These are phyloP conservation scores for Micoletzkya japonica DNA, from an alignment of 2,888 invertebrate species.

Conservation along the genomic window DNA sequence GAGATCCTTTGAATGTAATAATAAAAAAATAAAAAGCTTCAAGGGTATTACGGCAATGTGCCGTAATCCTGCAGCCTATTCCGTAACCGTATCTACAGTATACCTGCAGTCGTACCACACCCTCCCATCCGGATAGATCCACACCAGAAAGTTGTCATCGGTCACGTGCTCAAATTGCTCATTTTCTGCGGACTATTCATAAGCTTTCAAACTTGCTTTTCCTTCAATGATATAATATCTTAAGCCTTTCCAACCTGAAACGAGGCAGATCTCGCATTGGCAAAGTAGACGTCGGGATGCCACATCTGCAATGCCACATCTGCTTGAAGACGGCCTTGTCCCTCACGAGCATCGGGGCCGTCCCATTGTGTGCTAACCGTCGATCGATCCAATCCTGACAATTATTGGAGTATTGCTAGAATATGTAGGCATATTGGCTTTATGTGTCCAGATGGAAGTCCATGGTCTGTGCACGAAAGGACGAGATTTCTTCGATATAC, in stretches of 20 bases:
- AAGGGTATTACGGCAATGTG: too few relatives aligned
- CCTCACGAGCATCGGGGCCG: slow-evolving; percentile 56
- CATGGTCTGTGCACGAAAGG: slow-evolving; percentile 63
- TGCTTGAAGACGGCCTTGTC: slow-evolving; percentile 53
- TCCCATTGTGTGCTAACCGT: slow-evolving; percentile 55
- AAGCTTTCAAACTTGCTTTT: background rate
- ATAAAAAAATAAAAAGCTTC: too few relatives aligned
- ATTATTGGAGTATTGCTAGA: too few relatives aligned
- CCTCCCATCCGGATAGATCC: slow-evolving; percentile 60
- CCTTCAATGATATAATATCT: background rate
- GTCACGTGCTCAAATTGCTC: slow-evolving; percentile 53
- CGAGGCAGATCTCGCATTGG: slow-evolving; percentile 57
- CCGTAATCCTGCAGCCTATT: too few relatives aligned
- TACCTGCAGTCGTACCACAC: slow-evolving; percentile 59
- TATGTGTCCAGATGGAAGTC: slow-evolving; percentile 63
- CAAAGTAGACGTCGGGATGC: slow-evolving; percentile 61
- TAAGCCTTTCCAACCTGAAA: slow-evolving; percentile 33
- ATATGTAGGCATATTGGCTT: slow-evolving; percentile 54
- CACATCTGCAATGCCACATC: slow-evolving; percentile 64
- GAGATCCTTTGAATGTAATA: too few relatives aligned
- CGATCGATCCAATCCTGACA: slow-evolving; percentile 59
- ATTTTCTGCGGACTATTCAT: background rate
- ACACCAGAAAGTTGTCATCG: slow-evolving; percentile 61
- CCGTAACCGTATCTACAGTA: too few relatives aligned
- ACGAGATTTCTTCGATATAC: slow-evolving; percentile 64